Evolutionary conservation across 1,140 invertebrate species (phyloP), one percentile per base, ranked within the genome.

Genomic region (Cheumatopsyche charites): DNA sequence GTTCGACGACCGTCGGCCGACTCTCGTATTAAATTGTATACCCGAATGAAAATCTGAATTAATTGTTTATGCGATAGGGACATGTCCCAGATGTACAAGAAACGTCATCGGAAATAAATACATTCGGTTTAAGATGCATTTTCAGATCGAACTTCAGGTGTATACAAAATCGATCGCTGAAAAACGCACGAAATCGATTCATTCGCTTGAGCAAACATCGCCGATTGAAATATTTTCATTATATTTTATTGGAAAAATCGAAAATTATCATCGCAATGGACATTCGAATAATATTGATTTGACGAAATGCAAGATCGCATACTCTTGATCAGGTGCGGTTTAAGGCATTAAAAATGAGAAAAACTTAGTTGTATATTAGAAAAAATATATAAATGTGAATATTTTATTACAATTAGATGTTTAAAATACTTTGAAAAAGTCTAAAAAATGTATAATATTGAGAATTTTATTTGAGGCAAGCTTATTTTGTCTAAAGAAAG

Each of bases 41-140:
- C 13, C 2, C 13, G 13, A n/a, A 47, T 47, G 13, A n/a, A 47
- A n/a, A 47, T 47, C 19, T 47, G 62, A 70, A 62, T 70, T 52
- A 70, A 70, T 70, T 70, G 55, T 70, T 70, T 70, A 70, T 17
- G 61, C 26, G 68, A 70, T 70, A 70, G 61, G 68, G 55, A 70
- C 68, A 70, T 21, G 49, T 70, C 68, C 55, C 68, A 70, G 68
- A 70, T 62, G 41, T 29, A 70, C 45, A 70, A 52, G 62, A 47
- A 36, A 36, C 68, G 52, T 41, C 66, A 55, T 41, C 17, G 17
- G 45, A 9, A 36, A 21, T 70, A 70, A 70, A 70, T 36, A 70
- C 3, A 36, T 36, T 36, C 29, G 15, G 67, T 43, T 69, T 43
- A 52, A 61, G 61, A 49, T 45, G 55, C 66, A 52, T 68, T 58